A percentile compares a stretch with the other conserved stretches of the same genome.
Conservation (phyloP, 2,113 vertebrate genomes). For the Microcebus griseorufus region DNA sequence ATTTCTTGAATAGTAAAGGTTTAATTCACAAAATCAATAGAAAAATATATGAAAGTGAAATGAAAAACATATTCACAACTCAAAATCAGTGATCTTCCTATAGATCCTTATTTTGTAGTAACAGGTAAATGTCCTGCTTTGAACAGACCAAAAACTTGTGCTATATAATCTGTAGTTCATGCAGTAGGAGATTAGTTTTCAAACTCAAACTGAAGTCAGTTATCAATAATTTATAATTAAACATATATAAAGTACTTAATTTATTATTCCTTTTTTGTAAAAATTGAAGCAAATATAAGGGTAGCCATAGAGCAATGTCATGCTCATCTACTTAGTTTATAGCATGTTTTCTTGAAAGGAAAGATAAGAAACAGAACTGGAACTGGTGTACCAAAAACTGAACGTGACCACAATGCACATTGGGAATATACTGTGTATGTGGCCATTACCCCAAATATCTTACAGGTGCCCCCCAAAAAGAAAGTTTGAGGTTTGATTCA, state of each 20-base stretch:
- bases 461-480: neutral
- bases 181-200: neutral
- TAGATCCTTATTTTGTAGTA: neutral
- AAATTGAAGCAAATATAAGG: neutral
- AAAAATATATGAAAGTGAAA: slow-evolving; percentile 38
- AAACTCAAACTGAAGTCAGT: neutral
- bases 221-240: neutral
- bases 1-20: neutral
- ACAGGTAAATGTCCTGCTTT: neutral
- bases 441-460: neutral
- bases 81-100: neutral
- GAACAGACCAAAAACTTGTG: neutral
- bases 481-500: neutral
- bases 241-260: neutral
- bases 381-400: neutral
- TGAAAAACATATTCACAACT: neutral
- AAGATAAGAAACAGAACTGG: neutral
- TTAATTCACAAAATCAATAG: slow-evolving; percentile 10
- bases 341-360: neutral
- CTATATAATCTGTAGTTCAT: neutral
- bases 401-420: neutral
- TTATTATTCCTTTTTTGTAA: neutral
- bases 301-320: neutral
- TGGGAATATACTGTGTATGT: neutral
- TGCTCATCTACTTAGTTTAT: neutral